Percentiles rank a stretch among this genome's conserved stretches.
Evolutionary conservation across 2,113 vertebrate genomes (phyloP).

Genomic region (Bos taurus): ARS-UCD2.0 NC_037339.1:31278001-31278500

Average conservation of each 20-base stretch:
- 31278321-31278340: background rate
- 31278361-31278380: background rate
- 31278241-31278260: background rate
- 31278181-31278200: background rate
- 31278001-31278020: background rate
- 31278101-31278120: rapidly evolving
- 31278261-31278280: background rate
- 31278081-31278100: background rate
- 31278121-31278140: background rate
- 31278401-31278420: background rate
- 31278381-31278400: background rate
- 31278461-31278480: background rate
- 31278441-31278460: background rate
- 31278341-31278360: background rate
- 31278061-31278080: background rate
- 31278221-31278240: background rate
- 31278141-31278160: background rate
- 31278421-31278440: background rate
- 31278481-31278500: background rate
- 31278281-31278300: background rate
- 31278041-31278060: background rate
- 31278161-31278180: background rate
- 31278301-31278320: background rate
- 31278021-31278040: background rate
- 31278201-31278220: background rate